phyloP scores from a whole-genome alignment of 2,797 vertebrate species.

The Brachyalestes nurse region DNA sequence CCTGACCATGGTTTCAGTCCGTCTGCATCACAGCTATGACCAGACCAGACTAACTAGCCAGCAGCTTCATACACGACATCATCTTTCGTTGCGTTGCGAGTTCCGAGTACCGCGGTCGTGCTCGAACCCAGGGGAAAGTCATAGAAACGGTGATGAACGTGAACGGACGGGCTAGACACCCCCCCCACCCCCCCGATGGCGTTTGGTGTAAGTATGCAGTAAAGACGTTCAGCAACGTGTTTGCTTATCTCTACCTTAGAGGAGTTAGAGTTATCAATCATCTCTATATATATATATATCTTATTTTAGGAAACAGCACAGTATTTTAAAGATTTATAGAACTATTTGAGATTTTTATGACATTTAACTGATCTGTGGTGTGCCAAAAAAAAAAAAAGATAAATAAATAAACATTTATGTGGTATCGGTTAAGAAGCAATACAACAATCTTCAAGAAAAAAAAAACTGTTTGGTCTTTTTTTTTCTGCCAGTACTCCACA shows the following conservation, averaged over 20 bases:
- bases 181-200: background rate
- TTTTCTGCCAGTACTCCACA: slow-evolving; percentile 56
- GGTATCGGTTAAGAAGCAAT: slow-evolving; percentile 69
- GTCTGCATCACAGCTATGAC: background rate
- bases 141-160: slow-evolving; percentile 25
- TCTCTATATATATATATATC: slow-evolving; percentile 68
- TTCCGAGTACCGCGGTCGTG: slow-evolving; percentile 47
- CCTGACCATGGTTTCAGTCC: background rate
- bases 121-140: slow-evolving; percentile 49
- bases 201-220: slow-evolving; percentile 54
- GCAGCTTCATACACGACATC: slow-evolving; percentile 13
- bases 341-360: slow-evolving; percentile 67
- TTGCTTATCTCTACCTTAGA: slow-evolving; percentile 66
- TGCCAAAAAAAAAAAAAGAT: slow-evolving; percentile 61
- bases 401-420: slow-evolving; percentile 37
- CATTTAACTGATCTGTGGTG: slow-evolving; percentile 66
- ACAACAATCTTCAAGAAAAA: slow-evolving; percentile 67
- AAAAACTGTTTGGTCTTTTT: slow-evolving; percentile 60
- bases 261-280: slow-evolving; percentile 62
- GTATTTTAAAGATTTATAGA: slow-evolving; percentile 74
- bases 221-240: slow-evolving; percentile 55
- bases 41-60: background rate
- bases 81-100: slow-evolving; percentile 28
- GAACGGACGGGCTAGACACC: slow-evolving; percentile 31
- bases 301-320: slow-evolving; percentile 71